phyloP scores from a whole-genome alignment of 2,888 invertebrate species.

The Cryptosula pallasiana region DNA sequence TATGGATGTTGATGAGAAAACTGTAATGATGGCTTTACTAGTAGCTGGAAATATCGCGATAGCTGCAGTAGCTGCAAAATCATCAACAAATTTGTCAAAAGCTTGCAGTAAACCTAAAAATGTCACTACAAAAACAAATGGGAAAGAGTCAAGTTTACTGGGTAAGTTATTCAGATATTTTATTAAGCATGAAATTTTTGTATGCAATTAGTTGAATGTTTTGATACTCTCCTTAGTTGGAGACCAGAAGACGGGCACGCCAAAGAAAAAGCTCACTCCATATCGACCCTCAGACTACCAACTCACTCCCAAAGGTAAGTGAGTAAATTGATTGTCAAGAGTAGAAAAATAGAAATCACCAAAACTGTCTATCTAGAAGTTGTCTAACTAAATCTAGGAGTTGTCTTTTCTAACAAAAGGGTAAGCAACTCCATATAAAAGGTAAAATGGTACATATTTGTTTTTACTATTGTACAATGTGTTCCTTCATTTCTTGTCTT shows the following conservation, averaged over 20 bases:
- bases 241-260: neutral
- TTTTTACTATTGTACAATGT: too few species aligned
- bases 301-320: neutral
- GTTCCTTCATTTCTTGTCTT: too few species aligned
- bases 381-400: too few species aligned
- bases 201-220: too few species aligned
- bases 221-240: neutral
- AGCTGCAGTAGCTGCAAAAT: neutral
- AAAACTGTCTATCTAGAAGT: too few species aligned
- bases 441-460: too few species aligned
- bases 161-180: too few species aligned
- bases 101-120: neutral
- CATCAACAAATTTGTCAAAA: neutral
- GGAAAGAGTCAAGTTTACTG: neutral
- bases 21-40: neutral
- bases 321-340: neutral
- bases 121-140: neutral
- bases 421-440: too few species aligned
- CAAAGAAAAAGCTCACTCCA: neutral
- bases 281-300: neutral
- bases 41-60: neutral
- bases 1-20: neutral
- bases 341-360: too few species aligned
- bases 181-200: too few species aligned
- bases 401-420: too few species aligned